Evolutionary conservation across 2,888 invertebrate species (phyloP).

Genomic region (Apamea epomidion): DNA sequence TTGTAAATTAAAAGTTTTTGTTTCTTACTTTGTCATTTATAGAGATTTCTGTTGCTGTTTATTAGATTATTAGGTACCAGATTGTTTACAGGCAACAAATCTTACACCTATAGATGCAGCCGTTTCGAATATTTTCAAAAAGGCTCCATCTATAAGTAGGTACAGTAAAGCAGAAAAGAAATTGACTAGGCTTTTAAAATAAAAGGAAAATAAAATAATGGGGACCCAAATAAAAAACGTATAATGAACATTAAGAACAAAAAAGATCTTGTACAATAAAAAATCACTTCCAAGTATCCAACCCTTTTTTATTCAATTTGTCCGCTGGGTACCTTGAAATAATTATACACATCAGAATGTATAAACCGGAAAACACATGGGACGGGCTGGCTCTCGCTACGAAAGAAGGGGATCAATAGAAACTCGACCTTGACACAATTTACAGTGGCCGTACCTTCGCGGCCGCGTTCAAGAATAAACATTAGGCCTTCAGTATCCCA

Average conservation of each 20-base stretch:
- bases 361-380: conserved; percentile 80
- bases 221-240: conserved; percentile 7
- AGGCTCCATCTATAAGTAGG: not conserved
- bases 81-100: not conserved
- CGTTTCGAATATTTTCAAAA: not conserved
- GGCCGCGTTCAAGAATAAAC: conserved; percentile 84
- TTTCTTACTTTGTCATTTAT: not conserved
- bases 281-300: conserved; percentile 58
- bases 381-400: conserved; percentile 79
- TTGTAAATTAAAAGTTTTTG: not conserved
- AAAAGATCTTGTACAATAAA: conserved; percentile 60
- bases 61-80: not conserved
- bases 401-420: conserved; percentile 88
- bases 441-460: conserved; percentile 83
- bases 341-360: conserved; percentile 77
- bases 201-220: conserved; percentile 22
- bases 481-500: conserved; percentile 79
- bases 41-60: not conserved
- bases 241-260: conserved; percentile 27
- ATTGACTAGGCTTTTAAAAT: not conserved
- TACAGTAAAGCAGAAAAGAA: not conserved
- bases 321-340: conserved; percentile 67
- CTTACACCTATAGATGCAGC: not conserved
- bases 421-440: conserved; percentile 88
- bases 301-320: conserved; percentile 69